These are phyloP conservation scores for Caenorhabditis angaria DNA, from an alignment of 2,888 invertebrate genomes.

Conservation along the genomic window DNA sequence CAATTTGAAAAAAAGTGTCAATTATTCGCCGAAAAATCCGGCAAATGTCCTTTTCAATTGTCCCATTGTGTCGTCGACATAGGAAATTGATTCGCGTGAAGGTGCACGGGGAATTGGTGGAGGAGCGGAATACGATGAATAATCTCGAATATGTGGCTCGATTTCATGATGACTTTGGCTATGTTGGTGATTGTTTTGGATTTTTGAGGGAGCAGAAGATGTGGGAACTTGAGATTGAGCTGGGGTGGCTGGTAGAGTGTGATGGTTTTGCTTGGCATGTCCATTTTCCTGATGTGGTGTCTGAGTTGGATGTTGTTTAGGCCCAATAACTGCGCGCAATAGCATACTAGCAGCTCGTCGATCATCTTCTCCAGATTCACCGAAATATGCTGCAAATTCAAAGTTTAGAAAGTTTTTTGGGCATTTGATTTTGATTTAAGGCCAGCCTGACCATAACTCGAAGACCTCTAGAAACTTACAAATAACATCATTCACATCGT, in stretches of 20 bases:
- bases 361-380: conserved; percentile 61
- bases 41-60: conserved; percentile 61
- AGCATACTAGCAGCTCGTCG: conserved; percentile 41
- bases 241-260: conserved; percentile 11
- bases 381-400: conserved; percentile 48
- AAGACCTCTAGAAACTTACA: conserved; percentile 14
- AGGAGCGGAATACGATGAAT: conserved; percentile 20
- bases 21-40: conserved; percentile 58
- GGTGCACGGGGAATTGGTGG: conserved; percentile 31
- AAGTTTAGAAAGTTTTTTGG: conserved; percentile 4
- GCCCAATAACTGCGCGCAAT: conserved; percentile 35
- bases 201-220: conserved; percentile 19
- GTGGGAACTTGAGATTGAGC: conserved; percentile 15
- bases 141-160: conserved; percentile 24
- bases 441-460: not conserved
- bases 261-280: conserved; percentile 7
- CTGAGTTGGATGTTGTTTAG: conserved; percentile 16
- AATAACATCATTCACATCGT: conserved; percentile 52
- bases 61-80: conserved; percentile 63
- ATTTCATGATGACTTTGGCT: not conserved
- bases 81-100: conserved; percentile 42
- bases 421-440: not conserved
- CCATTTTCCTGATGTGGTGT: not conserved
- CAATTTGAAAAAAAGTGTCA: conserved; percentile 13
- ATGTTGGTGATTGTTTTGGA: not conserved